Evolutionary conservation across 2,797 vertebrate genomes (phyloP).

Genomic region (Sebastiscus tertius): DNA sequence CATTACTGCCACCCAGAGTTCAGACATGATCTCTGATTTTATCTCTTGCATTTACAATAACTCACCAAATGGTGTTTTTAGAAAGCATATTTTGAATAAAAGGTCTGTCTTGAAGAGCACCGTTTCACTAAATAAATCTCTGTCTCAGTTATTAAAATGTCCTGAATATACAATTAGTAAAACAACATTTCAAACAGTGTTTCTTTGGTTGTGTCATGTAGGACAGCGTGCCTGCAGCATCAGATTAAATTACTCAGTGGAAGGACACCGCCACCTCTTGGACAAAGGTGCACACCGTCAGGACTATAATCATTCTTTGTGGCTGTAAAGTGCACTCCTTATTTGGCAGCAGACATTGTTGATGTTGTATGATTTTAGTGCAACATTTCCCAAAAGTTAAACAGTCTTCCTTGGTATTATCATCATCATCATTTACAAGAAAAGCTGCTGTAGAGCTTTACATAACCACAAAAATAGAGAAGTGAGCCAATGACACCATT

Average conservation of each 20-base stretch:
- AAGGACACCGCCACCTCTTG: constrained; percentile 48
- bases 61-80: neutral
- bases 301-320: neutral
- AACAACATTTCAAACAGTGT: neutral
- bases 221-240: neutral
- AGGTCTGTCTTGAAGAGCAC: neutral
- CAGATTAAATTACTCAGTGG: neutral
- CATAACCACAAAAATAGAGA: neutral
- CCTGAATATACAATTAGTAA: neutral
- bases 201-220: neutral
- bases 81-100: neutral
- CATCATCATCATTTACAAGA: too few relatives aligned
- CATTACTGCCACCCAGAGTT: neutral
- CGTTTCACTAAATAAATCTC: neutral
- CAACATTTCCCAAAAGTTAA: neutral
- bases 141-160: neutral
- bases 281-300: constrained; percentile 12
- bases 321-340: neutral
- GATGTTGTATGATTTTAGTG: neutral
- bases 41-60: neutral
- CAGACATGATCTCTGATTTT: neutral
- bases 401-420: neutral
- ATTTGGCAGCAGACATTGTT: neutral
- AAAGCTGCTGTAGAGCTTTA: neutral
- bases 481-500: neutral